Evolutionary conservation across 2,888 invertebrate species (phyloP).

Genomic region (Eristalis pertinax): DNA sequence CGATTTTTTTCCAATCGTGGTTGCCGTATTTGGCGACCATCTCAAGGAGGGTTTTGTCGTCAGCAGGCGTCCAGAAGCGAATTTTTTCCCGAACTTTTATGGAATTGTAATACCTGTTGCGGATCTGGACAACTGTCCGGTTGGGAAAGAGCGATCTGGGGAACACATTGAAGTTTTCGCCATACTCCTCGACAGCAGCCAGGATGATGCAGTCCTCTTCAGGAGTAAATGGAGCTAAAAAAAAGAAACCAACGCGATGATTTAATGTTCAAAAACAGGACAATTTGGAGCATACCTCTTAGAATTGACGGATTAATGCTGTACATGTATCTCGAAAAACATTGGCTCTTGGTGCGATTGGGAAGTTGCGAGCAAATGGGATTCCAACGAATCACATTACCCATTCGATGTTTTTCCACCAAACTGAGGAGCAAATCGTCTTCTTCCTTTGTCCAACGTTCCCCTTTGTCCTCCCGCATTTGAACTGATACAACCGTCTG

Average conservation of each 20-base stretch:
- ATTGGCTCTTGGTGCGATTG: conserved; percentile 85
- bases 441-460: conserved; percentile 87
- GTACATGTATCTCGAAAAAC: conserved; percentile 84
- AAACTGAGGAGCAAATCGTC: conserved; percentile 85
- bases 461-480: conserved; percentile 74
- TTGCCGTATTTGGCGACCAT: conserved; percentile 82
- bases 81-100: conserved; percentile 78
- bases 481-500: conserved; percentile 82
- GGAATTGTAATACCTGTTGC: conserved; percentile 84
- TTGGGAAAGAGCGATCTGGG: conserved; percentile 84
- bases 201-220: conserved; percentile 86
- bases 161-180: conserved; percentile 84
- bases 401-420: conserved; percentile 85
- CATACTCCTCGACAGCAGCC: conserved; percentile 85
- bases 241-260: not conserved
- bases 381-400: conserved; percentile 88
- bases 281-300: conserved; percentile 73
- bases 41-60: conserved; percentile 84
- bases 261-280: not conserved
- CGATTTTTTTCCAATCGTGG: conserved; percentile 83
- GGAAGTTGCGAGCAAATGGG: conserved; percentile 85
- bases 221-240: conserved; percentile 82
- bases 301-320: conserved; percentile 77
- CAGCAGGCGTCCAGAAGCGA: conserved; percentile 84
- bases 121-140: conserved; percentile 85